Evolutionary conservation across 2,888 invertebrate genomes (phyloP), one percentile per base, ranked within the genome.

Genomic region (Blastobasis lacticolella): DNA sequence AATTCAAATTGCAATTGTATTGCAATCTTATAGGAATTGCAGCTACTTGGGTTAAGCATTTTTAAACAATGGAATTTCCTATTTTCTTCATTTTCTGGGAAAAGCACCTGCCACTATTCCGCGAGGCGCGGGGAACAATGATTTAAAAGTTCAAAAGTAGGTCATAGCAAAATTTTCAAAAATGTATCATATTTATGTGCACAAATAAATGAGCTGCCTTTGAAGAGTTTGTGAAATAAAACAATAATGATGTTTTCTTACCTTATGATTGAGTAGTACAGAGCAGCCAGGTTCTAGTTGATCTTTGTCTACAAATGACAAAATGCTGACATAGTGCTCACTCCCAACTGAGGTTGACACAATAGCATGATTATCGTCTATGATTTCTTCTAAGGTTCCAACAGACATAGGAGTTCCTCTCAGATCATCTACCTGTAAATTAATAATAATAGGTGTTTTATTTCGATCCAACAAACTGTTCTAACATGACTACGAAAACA

Each of bases 361-460:
- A 77, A 99, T 99, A 4, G 99, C 99, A 86, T 99, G 99, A 82
- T 99, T 99, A 80, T 99, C 99, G 87, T 99, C 99, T 66, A 99
- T 99, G 55, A 99, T 98, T 88, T 99, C 99, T 80, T 99, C 99
- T 55, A 99, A 87, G 58, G 96, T 98, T n/a, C 99, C 99, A 37
- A 99, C 99, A 6, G 98, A 98, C 99, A 99, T 99, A 0, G 99
- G 99, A 40, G 99, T 98, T 46, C 99, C 99, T 78, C 99, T 90
- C 51, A 99, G 90, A 81, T 99, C 99, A 89, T 99, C 99, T 43
- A 99, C 99, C 88, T 88, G 50, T 38, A 57, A 43, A 8, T 43
- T 8, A 43, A 40, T 10, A 40, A 6, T 40, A 40, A 9, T 40
- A 40, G 7, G 6, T 40, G 41, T 6, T 37, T 8, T 37, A 46